Evolutionary conservation across 1,140 invertebrate species (phyloP).

Genomic region (Halesus radiatus): DNA sequence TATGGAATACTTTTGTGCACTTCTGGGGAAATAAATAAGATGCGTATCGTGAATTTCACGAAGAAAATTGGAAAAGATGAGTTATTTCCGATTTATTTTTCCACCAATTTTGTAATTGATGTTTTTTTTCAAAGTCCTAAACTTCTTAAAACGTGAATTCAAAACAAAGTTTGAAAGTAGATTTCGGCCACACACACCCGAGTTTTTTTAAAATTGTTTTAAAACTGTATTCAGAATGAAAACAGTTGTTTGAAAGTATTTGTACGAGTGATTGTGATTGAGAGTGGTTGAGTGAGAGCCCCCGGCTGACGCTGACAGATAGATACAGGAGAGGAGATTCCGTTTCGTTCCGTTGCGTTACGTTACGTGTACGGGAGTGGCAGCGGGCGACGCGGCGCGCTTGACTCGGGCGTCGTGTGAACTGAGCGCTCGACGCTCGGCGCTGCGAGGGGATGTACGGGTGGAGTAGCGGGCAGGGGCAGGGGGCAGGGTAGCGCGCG

Average conservation of each 20-base stretch:
- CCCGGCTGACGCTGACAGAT: slow-evolving; percentile 20
- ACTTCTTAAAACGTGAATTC: background rate
- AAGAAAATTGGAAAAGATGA: background rate
- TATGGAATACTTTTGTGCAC: slow-evolving; percentile 67
- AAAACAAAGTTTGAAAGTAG: slow-evolving; percentile 20
- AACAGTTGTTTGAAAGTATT: slow-evolving; percentile 13
- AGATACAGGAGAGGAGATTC: no score
- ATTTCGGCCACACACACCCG: slow-evolving; percentile 17
- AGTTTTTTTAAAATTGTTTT: background rate
- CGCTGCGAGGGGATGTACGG: background rate
- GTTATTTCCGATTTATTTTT: no score
- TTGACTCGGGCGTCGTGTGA: slow-evolving; percentile 44
- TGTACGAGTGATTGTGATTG: background rate
- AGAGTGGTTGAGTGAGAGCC: background rate
- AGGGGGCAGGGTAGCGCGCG: slow-evolving; percentile 23
- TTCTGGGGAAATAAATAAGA: slow-evolving; percentile 23
- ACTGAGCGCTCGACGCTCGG: slow-evolving; percentile 38
- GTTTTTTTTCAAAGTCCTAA: slow-evolving; percentile 6
- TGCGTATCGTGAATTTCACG: slow-evolving; percentile 23
- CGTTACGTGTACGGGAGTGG: slow-evolving; percentile 6
- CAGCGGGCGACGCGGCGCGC: slow-evolving; percentile 46
- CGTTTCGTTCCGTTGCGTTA: no score
- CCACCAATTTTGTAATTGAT: background rate
- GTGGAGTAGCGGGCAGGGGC: background rate
- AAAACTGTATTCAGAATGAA: background rate